phyloP scores from a whole-genome alignment of 1,140 invertebrate genomes.

The Pseudomyrmex sp. region DNA sequence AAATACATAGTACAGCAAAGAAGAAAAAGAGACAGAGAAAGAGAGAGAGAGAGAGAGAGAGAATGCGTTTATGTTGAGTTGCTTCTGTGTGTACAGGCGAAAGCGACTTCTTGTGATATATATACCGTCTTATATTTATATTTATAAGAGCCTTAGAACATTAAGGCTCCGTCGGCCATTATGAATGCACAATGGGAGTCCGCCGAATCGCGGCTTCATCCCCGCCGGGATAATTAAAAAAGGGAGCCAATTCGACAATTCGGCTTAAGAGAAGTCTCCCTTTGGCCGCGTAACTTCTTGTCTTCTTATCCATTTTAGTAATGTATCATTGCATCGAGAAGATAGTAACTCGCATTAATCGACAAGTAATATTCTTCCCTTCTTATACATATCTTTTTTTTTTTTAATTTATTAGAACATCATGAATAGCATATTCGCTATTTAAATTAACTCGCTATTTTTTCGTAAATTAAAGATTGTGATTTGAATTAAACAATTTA shows the following conservation, averaged over 20 bases:
- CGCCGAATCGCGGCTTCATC: conserved; percentile 47
- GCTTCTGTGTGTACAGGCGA: conserved; percentile 26
- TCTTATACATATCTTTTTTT: no score
- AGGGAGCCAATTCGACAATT: conserved; percentile 61
- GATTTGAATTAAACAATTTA: no score
- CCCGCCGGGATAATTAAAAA: conserved; percentile 64
- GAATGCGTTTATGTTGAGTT: no score
- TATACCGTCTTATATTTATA: conserved; percentile 65
- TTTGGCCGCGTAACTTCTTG: conserved; percentile 31
- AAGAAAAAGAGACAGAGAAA: neutral
- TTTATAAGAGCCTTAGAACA: conserved; percentile 75
- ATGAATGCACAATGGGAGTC: conserved; percentile 68
- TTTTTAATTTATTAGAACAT: neutral
- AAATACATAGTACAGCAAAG: conserved; percentile 61
- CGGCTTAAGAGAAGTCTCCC: conserved; percentile 34
- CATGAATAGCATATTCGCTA: neutral
- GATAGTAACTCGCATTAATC: conserved; percentile 1
- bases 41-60: no score
- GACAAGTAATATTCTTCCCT: neutral
- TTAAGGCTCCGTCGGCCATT: conserved; percentile 66
- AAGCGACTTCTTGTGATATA: conserved; percentile 21
- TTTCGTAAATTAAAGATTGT: neutral
- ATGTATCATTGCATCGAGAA: neutral
- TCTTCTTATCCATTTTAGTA: conserved; percentile 6
- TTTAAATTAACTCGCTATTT: neutral